A percentile compares a stretch with the other conserved stretches of the same genome.
These are phyloP conservation scores for Dryobota labecula DNA, from an alignment of 2,888 invertebrate genomes.

Conservation along the genomic window DNA sequence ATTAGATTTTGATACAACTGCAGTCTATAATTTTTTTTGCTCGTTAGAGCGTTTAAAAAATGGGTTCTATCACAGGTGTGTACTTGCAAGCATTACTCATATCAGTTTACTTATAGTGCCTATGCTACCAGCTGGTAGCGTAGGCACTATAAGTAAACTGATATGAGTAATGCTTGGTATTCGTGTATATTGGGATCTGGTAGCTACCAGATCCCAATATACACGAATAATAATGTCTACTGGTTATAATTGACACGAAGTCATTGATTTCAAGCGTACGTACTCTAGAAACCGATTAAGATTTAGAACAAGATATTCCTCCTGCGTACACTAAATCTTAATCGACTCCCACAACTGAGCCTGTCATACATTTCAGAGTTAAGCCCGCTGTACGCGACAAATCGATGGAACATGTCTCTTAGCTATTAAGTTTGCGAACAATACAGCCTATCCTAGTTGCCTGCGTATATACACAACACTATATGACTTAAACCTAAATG, in stretches of 20 bases:
- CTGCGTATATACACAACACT: neutral
- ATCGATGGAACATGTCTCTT: conserved; percentile 18
- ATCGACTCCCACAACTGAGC: neutral
- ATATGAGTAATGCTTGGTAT: no score
- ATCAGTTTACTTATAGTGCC: neutral
- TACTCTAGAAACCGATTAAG: conserved; percentile 13
- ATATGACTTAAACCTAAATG: no score
- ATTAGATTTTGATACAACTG: neutral
- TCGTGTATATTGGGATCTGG: no score
- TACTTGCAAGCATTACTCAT: no score
- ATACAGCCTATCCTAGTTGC: conserved; percentile 18
- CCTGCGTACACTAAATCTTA: neutral
- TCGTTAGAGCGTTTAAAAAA: no score
- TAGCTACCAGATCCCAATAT: no score
- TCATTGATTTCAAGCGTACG: conserved; percentile 15
- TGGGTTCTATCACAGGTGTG: no score
- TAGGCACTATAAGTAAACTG: neutral
- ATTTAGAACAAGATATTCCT: neutral
- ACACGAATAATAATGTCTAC: conserved; percentile 1
- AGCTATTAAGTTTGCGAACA: conserved; percentile 33
- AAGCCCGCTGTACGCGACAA: conserved; percentile 3
- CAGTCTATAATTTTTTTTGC: neutral
- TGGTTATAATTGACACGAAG: conserved; percentile 15
- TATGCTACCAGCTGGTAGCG: neutral
- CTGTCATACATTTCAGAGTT: conserved; percentile 18